Evolutionary conservation across 2,797 vertebrate species (phyloP), one percentile per base, ranked within the genome.

Genomic region (Moxostoma hubbsi): DNA sequence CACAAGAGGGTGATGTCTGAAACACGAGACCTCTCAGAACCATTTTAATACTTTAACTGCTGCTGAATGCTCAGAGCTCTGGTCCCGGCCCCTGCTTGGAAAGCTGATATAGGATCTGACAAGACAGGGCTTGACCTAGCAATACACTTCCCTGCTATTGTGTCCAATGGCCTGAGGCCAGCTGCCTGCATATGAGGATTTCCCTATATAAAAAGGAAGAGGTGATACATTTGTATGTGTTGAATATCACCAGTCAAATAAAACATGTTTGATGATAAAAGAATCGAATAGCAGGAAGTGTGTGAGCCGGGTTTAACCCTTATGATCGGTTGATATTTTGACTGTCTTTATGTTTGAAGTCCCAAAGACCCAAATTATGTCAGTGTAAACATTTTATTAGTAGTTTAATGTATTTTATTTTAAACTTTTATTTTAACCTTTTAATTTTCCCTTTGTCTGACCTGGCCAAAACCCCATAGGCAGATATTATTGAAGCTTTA

Each of bases 101-200:
- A 92, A 93, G 82, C 87, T 79, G 87, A 93, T 90, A 87, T 83
- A 83, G 79, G 53, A 84, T 86, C 86, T 86, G 86, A 93, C 92
- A 93, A 92, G 91, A 90, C 89, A 84, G 75, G 88, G 89, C 91
- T 90, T 90, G 92, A 91, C 86, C 86, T 72, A 83, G 78, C 46
- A 64, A 70, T 86, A 82, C 82, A 86, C 77, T 82, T 86, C 71
- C 69, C 72, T 11, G 43, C 87, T 80, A 87, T 91, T 91, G 88
- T 92, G 82, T 83, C 69, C 79, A 83, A 74, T 77, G 73, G 88
- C 87, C 85, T 85, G 62, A 79, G 87, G 70, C 87, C 85, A 87
- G 85, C 69, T 47, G 73, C 53, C 55, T 54, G 49, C 53, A n/a
- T 80, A 84, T 84, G 81, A 87, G 82, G 81, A 84, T 79, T 85